Conservation (phyloP, 2,113 vertebrate species). For the Falco punctatus region DNA sequence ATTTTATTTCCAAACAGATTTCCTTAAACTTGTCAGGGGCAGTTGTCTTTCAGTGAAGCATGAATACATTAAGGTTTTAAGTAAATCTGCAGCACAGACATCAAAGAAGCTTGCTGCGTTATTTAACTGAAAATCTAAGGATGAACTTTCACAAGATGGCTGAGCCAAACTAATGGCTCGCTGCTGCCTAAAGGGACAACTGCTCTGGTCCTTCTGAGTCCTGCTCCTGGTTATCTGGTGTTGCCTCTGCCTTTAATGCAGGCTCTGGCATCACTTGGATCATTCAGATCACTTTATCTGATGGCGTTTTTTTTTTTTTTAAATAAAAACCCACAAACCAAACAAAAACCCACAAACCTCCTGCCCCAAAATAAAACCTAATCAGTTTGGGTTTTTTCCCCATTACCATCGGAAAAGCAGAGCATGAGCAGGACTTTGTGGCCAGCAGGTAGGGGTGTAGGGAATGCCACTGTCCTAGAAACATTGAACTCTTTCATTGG, state of each 20-base stretch:
- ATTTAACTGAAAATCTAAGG: constrained; percentile 35
- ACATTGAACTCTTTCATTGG: not conserved
- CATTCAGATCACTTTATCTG: not conserved
- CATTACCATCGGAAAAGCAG: not conserved
- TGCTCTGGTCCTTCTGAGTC: not conserved
- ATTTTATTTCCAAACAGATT: constrained; percentile 29
- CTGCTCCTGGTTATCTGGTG: not conserved
- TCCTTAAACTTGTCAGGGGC: constrained; percentile 5
- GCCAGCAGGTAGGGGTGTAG: not conserved
- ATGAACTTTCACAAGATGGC: constrained; percentile 54
- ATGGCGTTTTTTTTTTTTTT: too few species aligned
- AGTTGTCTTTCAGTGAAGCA: constrained; percentile 23
- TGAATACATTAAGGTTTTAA: constrained; percentile 39
- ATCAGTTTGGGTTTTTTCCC: not conserved
- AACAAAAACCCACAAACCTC: not conserved
- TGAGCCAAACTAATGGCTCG: constrained; percentile 41
- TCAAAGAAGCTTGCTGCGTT: constrained; percentile 30
- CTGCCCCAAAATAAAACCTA: not conserved
- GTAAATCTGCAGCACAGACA: constrained; percentile 23
- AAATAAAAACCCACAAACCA: not conserved
- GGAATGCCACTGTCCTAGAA: not conserved
- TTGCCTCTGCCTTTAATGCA: not conserved
- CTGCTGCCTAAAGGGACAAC: constrained; percentile 54
- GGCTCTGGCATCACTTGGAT: not conserved
- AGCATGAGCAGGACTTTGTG: not conserved